A percentile compares a stretch with the other conserved stretches of the same genome.
Conservation (phyloP, 2,888 invertebrate species). For the Hypsopygia costalis region DNA sequence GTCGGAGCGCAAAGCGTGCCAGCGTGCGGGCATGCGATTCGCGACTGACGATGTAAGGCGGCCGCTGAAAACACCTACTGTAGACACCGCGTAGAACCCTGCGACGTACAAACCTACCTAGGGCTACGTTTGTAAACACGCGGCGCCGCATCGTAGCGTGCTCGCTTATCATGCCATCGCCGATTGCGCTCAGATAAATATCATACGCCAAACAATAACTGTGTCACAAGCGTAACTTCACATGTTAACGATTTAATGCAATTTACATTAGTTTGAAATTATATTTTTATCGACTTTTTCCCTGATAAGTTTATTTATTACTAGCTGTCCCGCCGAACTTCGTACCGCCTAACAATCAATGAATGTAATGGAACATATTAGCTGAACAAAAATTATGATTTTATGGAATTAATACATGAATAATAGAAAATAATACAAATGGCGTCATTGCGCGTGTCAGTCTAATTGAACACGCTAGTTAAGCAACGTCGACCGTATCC, state of each 20-base stretch:
- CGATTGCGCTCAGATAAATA: constrained; percentile 5
- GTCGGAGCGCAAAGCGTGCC: constrained; percentile 12
- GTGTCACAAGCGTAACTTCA: not conserved
- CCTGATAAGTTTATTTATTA: no score
- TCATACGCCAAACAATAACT: constrained; percentile 1
- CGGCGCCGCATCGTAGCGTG: constrained; percentile 3
- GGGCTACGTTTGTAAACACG: constrained; percentile 7
- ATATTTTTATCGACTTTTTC: no score
- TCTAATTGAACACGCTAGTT: no score
- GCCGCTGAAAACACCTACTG: constrained; percentile 15
- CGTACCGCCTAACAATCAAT: no score
- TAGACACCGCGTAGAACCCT: not conserved
- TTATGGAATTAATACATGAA: no score
- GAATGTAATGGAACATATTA: no score
- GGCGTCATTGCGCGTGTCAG: no score
- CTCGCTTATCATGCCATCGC: constrained; percentile 5
- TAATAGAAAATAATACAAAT: no score
- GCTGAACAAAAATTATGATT: no score
- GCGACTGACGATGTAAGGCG: constrained; percentile 15
- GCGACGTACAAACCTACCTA: constrained; percentile 2
- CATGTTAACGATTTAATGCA: not conserved
- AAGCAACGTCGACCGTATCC: no score
- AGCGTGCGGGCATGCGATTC: constrained; percentile 13
- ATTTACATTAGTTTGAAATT: not conserved
- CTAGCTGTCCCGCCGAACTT: no score